Evolutionary conservation across 1,140 invertebrate genomes (phyloP).

Genomic region (Drosophila bifasciata): DNA sequence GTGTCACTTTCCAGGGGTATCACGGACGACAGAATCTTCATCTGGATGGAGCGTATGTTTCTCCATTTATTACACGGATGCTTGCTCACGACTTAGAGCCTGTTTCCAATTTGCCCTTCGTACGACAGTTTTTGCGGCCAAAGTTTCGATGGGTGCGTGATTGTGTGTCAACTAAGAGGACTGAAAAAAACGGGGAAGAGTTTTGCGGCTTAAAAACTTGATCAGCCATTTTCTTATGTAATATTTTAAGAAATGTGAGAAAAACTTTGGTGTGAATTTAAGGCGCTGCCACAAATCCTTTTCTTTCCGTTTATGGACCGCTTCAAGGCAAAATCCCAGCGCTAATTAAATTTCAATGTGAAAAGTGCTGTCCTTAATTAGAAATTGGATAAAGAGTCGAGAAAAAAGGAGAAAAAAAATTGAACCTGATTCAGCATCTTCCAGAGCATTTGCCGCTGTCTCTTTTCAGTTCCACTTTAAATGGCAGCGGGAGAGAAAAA

Average conservation of each 20-base stretch:
- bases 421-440: too few species aligned
- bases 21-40: slow-evolving; percentile 27
- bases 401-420: not conserved
- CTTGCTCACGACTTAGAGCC: slow-evolving; percentile 49
- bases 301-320: not conserved
- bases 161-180: too few species aligned
- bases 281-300: slow-evolving; percentile 25
- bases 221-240: too few species aligned
- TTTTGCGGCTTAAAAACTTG: slow-evolving; percentile 35
- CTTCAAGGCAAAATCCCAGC: slow-evolving; percentile 37
- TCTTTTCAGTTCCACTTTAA: slow-evolving; percentile 6
- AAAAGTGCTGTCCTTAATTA: slow-evolving; percentile 58
- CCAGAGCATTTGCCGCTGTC: not conserved
- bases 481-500: not conserved
- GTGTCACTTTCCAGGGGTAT: slow-evolving; percentile 25
- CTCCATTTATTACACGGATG: slow-evolving; percentile 63
- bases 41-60: slow-evolving; percentile 57
- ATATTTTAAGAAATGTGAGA: slow-evolving; percentile 25
- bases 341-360: slow-evolving; percentile 62
- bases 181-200: not conserved
- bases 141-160: slow-evolving; percentile 1
- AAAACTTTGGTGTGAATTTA: slow-evolving; percentile 45
- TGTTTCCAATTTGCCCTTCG: slow-evolving; percentile 27
- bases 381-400: slow-evolving; percentile 4
- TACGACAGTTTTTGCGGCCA: slow-evolving; percentile 10